Evolutionary conservation across 2,888 invertebrate genomes (phyloP).

Genomic region (Temnothorax ravouxi): DNA sequence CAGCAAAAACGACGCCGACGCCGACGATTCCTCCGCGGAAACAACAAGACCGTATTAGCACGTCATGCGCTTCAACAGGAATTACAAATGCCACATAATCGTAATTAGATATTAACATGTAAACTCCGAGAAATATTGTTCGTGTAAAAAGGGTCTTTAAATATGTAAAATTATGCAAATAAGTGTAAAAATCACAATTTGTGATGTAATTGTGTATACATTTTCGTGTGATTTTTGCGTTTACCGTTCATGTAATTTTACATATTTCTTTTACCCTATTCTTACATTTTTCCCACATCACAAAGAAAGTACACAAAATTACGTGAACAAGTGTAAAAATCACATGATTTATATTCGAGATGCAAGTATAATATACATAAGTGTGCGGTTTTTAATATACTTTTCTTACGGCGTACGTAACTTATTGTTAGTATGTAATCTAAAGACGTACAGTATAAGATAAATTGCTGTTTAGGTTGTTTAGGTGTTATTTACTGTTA

Average conservation of each 20-base stretch:
- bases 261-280: background rate
- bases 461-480: background rate
- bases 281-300: background rate
- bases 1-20: background rate
- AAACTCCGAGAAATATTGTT: background rate
- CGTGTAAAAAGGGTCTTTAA: background rate
- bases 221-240: background rate
- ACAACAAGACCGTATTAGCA: background rate
- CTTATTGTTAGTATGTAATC: background rate
- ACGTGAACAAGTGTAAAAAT: background rate
- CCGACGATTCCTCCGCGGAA: too few species aligned
- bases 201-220: conserved; percentile 6
- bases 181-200: background rate
- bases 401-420: background rate
- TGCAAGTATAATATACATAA: background rate
- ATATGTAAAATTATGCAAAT: background rate
- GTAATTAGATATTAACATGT: background rate
- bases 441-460: background rate
- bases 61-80: background rate
- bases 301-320: conserved; percentile 8
- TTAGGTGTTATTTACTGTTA: background rate
- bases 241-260: background rate
- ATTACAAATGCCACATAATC: background rate
- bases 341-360: background rate
- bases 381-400: background rate